Conservation (phyloP, 1,140 invertebrate species). For the Drosophila dunni region DNA sequence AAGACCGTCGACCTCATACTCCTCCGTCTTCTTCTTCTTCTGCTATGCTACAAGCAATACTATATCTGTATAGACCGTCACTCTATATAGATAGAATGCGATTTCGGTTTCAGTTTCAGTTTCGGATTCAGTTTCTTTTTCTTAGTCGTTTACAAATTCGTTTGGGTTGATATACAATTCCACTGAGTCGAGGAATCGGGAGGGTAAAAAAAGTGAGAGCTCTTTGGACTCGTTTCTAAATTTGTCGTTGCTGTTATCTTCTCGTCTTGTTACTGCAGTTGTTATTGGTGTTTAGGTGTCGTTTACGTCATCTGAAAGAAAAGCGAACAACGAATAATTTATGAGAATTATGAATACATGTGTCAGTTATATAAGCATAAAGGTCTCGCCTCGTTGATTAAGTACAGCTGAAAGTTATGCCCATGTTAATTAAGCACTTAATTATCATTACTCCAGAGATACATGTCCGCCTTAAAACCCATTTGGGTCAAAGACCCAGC, state of each 20-base stretch:
- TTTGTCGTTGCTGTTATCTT: conserved; percentile 25
- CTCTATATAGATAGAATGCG: conserved; percentile 48
- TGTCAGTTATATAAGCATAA: conserved; percentile 22
- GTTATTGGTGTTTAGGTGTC: conserved; percentile 38
- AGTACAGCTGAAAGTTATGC: conserved; percentile 45
- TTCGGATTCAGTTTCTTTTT: conserved; percentile 51
- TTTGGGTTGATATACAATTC: conserved; percentile 11
- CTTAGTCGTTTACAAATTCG: conserved; percentile 50
- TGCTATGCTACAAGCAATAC: not conserved
- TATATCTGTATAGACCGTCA: conserved; percentile 25
- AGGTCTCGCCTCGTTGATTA: conserved; percentile 53
- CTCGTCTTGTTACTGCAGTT: conserved; percentile 11
- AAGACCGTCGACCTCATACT: conserved; percentile 53
- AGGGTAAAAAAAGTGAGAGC: conserved; percentile 32
- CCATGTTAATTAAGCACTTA: conserved; percentile 69
- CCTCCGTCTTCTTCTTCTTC: conserved; percentile 5
- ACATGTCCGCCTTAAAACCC: conserved; percentile 7
- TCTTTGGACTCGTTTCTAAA: conserved; percentile 22
- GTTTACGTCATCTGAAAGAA: conserved; percentile 75
- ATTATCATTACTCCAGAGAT: conserved; percentile 38
- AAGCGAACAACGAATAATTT: conserved; percentile 45
- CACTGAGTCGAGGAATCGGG: not conserved
- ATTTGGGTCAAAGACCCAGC: conserved; percentile 63
- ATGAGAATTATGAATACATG: conserved; percentile 46
- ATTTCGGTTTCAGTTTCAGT: conserved; percentile 54